phyloP scores from a whole-genome alignment of 1,140 invertebrate genomes.

The Conus betulinus region DNA sequence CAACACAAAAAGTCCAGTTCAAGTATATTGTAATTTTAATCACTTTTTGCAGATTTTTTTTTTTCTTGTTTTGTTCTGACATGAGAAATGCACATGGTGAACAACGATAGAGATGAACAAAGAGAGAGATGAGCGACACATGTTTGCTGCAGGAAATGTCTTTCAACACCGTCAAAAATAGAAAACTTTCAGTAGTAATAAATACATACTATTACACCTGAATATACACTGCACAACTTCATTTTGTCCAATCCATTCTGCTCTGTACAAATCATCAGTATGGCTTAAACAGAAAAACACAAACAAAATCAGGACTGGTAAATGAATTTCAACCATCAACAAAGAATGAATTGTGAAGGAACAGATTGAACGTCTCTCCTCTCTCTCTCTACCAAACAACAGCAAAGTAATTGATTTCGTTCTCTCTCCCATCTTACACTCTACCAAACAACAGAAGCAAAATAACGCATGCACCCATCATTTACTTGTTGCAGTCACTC shows the following conservation, averaged over 20 bases:
- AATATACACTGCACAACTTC: slow-evolving; percentile 32
- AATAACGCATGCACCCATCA: background rate
- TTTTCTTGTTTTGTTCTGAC: slow-evolving; percentile 30
- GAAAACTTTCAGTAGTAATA: slow-evolving; percentile 36
- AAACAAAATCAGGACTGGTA: background rate
- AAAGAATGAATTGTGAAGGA: slow-evolving; percentile 25
- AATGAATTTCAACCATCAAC: slow-evolving; percentile 20
- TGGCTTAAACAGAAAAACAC: background rate
- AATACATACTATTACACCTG: slow-evolving; percentile 37
- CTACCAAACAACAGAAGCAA: background rate
- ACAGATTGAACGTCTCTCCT: slow-evolving; percentile 23
- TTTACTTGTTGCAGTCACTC: background rate
- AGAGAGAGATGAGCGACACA: slow-evolving; percentile 30
- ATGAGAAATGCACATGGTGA: slow-evolving; percentile 31
- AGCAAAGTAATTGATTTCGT: background rate
- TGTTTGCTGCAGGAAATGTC: slow-evolving; percentile 17
- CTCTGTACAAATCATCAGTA: slow-evolving; percentile 16
- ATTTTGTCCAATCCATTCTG: background rate
- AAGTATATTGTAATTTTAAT: slow-evolving; percentile 20
- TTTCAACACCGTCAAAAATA: slow-evolving; percentile 33
- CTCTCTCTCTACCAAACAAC: background rate
- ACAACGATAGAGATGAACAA: slow-evolving; percentile 24
- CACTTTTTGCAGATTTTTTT: slow-evolving; percentile 31
- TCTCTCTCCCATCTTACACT: too few species aligned
- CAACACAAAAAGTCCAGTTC: background rate